Conservation (phyloP, 2,113 vertebrate genomes). For the Halichoerus grypus region DNA sequence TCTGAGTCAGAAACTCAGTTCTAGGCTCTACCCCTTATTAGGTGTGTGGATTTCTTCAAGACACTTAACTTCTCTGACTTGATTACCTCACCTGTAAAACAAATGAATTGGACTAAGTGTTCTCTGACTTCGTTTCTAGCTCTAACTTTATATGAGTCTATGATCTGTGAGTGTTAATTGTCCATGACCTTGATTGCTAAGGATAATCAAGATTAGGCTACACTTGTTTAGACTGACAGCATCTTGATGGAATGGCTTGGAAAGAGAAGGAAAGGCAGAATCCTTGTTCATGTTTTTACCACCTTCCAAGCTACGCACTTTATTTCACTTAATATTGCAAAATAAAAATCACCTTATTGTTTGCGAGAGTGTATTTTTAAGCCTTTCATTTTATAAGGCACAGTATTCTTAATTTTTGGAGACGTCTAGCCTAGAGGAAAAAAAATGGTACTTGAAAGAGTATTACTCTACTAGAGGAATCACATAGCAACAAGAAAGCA, state of each 20-base stretch:
- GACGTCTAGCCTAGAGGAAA: not conserved
- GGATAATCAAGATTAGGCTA: conserved; percentile 64
- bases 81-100: not conserved
- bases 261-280: not conserved
- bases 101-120: not conserved
- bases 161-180: conserved; percentile 60
- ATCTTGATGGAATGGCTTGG: conserved; percentile 53
- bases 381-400: not conserved
- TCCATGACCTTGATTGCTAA: conserved; percentile 16
- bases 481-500: conserved; percentile 60
- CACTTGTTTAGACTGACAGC: conserved; percentile 22
- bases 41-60: not conserved
- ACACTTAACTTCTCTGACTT: not conserved
- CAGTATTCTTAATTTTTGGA: conserved; percentile 44
- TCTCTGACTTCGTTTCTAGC: not conserved
- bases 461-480: conserved; percentile 52
- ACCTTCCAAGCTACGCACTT: not conserved
- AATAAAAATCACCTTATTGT: conserved; percentile 49
- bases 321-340: not conserved
- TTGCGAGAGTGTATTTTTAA: not conserved
- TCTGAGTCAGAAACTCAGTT: not conserved
- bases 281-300: not conserved
- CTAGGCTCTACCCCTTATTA: not conserved
- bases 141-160: not conserved
- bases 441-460: conserved; percentile 39